A percentile compares a stretch with the other conserved stretches of the same genome.
phyloP scores from a whole-genome alignment of 2,888 invertebrate genomes.

The Cephus sareptanus region DNA sequence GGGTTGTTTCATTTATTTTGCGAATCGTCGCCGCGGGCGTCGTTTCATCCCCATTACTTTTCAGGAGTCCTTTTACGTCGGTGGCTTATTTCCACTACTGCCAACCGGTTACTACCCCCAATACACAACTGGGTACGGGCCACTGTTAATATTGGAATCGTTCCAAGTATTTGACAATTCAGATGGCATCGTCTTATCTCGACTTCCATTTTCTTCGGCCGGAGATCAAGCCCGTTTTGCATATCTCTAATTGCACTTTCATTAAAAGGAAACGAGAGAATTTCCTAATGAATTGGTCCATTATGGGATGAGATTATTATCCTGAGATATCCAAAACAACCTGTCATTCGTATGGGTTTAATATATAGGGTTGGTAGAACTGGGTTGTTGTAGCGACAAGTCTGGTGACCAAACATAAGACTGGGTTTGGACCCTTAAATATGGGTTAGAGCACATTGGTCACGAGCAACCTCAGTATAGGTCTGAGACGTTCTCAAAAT shows the following conservation, averaged over 20 bases:
- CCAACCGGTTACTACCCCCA: neutral
- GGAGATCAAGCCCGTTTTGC: conserved; percentile 54
- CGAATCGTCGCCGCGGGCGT: neutral
- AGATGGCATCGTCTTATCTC: conserved; percentile 43
- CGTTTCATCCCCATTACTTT: conserved; percentile 35
- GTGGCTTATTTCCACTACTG: neutral
- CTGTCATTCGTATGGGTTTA: too few species aligned
- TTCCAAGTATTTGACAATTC: conserved; percentile 55
- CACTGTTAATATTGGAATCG: conserved; percentile 52
- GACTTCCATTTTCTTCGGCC: conserved; percentile 28
- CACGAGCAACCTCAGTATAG: neutral
- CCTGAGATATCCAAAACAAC: neutral
- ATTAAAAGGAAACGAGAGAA: conserved; percentile 47
- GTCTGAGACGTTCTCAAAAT: neutral
- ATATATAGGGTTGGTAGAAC: too few species aligned
- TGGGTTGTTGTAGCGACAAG: neutral
- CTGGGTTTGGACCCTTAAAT: neutral
- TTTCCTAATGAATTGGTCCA: conserved; percentile 54
- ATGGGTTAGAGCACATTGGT: neutral
- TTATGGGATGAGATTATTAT: conserved; percentile 29
- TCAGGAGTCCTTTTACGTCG: neutral
- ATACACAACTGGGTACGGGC: neutral
- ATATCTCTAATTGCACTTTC: conserved; percentile 58
- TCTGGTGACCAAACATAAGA: neutral
- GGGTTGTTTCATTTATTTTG: neutral